These are phyloP conservation scores for Hylyphantes graminicola DNA, from an alignment of 1,140 invertebrate genomes.

Conservation along the genomic window DNA sequence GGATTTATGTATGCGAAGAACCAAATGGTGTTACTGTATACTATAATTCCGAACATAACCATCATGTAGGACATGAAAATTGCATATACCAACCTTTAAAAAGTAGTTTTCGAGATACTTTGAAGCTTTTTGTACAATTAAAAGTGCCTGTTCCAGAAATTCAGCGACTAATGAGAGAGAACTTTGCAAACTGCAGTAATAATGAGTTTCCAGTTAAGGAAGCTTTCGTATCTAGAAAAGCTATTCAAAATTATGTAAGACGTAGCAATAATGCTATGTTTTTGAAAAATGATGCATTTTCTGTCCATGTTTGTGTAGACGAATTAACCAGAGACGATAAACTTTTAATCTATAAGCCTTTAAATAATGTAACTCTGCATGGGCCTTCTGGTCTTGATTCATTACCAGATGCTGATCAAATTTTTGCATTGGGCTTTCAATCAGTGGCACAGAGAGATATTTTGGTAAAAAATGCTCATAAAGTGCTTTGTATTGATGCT, in stretches of 20 bases:
- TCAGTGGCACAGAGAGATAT: neutral
- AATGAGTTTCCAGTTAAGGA: neutral
- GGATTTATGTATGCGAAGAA: neutral
- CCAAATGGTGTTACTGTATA: neutral
- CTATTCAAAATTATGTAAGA: neutral
- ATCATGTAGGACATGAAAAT: neutral
- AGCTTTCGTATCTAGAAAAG: neutral
- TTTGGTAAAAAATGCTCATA: neutral
- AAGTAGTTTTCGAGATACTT: neutral
- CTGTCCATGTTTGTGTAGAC: neutral
- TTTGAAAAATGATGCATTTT: neutral
- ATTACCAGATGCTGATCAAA: neutral
- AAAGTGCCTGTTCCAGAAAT: neutral
- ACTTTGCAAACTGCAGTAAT: neutral
- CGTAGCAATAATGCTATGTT: neutral
- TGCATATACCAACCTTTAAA: neutral
- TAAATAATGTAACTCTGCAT: neutral
- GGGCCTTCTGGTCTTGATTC: neutral
- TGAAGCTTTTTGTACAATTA: neutral
- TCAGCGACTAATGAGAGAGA: neutral
- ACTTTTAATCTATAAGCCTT: neutral
- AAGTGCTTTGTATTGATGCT: neutral
- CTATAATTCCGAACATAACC: neutral
- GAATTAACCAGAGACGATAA: neutral
- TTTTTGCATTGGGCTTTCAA: neutral